A percentile compares a stretch with the other conserved stretches of the same genome.
Evolutionary conservation across 2,797 vertebrate species (phyloP).

Genomic region (Erpetoichthys calabaricus): DNA sequence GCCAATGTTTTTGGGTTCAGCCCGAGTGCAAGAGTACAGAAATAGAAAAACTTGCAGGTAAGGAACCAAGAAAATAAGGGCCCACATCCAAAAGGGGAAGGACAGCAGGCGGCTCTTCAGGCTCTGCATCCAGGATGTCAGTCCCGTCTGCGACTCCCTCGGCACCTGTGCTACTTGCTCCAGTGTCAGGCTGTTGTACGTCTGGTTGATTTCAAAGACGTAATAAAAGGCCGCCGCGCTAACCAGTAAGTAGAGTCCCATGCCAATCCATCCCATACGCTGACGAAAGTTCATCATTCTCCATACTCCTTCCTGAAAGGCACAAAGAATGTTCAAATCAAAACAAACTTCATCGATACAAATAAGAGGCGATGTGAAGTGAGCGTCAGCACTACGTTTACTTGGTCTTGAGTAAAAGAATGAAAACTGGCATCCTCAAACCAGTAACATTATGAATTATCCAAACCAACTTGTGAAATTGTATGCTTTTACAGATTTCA

Average conservation of each 20-base stretch:
- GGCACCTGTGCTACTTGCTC: slow-evolving; percentile 64
- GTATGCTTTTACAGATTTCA: too few species aligned
- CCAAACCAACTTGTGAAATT: too few species aligned
- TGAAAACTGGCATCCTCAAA: too few species aligned
- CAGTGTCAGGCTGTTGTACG: slow-evolving; percentile 70
- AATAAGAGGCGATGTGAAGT: too few species aligned
- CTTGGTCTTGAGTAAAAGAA: too few species aligned
- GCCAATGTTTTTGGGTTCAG: slow-evolving; percentile 79
- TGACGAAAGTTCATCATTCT: slow-evolving; percentile 99
- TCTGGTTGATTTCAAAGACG: slow-evolving; percentile 81
- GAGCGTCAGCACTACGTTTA: too few species aligned
- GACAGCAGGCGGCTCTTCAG: slow-evolving; percentile 62
- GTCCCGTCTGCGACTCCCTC: slow-evolving; percentile 33
- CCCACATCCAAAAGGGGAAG: slow-evolving; percentile 83
- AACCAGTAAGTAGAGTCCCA: slow-evolving; percentile 71
- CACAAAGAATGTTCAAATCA: too few species aligned
- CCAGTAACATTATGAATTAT: too few species aligned
- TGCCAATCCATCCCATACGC: slow-evolving; percentile 90
- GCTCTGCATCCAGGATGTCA: slow-evolving; percentile 60
- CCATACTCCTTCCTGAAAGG: slow-evolving; percentile 65
- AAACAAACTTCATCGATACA: too few species aligned
- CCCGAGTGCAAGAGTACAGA: slow-evolving; percentile 88
- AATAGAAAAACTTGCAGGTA: slow-evolving; percentile 94
- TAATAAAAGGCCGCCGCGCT: slow-evolving; percentile 73
- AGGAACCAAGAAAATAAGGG: slow-evolving; percentile 69